A percentile compares a stretch with the other conserved stretches of the same genome.
Conservation (phyloP, 2,888 invertebrate species). For the Agrilus mali region DNA sequence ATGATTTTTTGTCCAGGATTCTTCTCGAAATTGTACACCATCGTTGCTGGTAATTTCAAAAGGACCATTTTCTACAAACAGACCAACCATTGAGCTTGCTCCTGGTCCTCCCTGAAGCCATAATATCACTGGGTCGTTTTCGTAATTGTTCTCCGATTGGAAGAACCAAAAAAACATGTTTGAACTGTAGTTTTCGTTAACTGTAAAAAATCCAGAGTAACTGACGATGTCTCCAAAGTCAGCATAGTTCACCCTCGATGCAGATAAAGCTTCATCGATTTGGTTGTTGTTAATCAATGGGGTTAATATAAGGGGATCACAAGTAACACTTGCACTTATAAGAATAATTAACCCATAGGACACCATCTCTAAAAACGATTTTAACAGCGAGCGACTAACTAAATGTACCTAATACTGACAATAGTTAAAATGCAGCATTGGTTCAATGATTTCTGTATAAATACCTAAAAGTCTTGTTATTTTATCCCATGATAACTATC, state of each 20-base stretch:
- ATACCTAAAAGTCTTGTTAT: no score
- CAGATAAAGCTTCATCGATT: slow-evolving; percentile 48
- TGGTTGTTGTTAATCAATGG: slow-evolving; percentile 59
- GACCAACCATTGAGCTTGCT: slow-evolving; percentile 56
- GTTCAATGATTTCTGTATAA: no score
- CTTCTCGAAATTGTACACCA: slow-evolving; percentile 26
- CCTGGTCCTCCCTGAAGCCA: slow-evolving; percentile 78
- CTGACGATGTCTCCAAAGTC: slow-evolving; percentile 45
- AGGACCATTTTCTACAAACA: slow-evolving; percentile 73
- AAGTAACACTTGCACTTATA: slow-evolving; percentile 8
- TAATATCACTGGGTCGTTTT: slow-evolving; percentile 53
- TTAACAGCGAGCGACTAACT: no score
- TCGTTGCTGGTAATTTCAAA: slow-evolving; percentile 6
- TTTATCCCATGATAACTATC: no score
- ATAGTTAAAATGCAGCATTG: no score
- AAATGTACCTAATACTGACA: no score
- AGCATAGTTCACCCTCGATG: slow-evolving; percentile 38
- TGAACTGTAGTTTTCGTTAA: slow-evolving; percentile 56
- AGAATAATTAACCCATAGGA: no score
- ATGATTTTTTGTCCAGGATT: slow-evolving; percentile 65
- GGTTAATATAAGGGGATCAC: slow-evolving; percentile 57
- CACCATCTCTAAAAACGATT: no score
- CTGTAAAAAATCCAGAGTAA: slow-evolving; percentile 67
- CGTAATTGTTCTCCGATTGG: slow-evolving; percentile 38
- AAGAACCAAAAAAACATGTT: slow-evolving; percentile 85